phyloP scores from a whole-genome alignment of 2,113 vertebrate genomes.

The Actinemys pallida region DNA sequence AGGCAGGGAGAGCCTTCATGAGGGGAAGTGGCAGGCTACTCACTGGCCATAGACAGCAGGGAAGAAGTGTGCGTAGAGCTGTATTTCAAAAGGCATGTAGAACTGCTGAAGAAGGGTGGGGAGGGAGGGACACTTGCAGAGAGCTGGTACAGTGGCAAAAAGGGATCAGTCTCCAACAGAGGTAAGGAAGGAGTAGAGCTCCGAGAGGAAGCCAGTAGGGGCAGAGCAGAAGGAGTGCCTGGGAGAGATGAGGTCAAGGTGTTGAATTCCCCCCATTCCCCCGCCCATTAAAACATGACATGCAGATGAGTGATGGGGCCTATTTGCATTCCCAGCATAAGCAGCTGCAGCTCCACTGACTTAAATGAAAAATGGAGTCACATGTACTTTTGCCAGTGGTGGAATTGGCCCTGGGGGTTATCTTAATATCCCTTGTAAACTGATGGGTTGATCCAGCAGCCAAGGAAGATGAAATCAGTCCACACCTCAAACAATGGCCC shows the following conservation, averaged over 20 bases:
- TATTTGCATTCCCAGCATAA: neutral
- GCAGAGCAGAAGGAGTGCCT: neutral
- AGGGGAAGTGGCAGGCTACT: slow-evolving; percentile 40
- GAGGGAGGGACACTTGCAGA: neutral
- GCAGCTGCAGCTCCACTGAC: neutral
- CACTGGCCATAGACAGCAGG: neutral
- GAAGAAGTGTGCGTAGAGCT: neutral
- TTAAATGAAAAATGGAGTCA: neutral
- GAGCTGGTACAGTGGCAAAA: neutral
- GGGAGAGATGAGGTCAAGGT: neutral
- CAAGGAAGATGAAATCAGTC: neutral
- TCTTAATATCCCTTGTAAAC: neutral
- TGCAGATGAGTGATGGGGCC: neutral
- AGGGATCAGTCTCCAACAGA: neutral
- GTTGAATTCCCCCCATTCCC: neutral
- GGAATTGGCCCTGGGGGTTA: neutral
- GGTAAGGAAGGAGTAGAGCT: neutral
- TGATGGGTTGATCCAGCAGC: neutral
- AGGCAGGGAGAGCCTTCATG: neutral
- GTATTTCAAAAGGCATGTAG: neutral
- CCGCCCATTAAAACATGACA: neutral
- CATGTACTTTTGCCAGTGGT: neutral
- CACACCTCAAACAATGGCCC: neutral
- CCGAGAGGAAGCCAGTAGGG: neutral
- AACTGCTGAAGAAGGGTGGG: neutral